Evolutionary conservation across 2,888 invertebrate species (phyloP).

Genomic region (Muscina levida): DNA sequence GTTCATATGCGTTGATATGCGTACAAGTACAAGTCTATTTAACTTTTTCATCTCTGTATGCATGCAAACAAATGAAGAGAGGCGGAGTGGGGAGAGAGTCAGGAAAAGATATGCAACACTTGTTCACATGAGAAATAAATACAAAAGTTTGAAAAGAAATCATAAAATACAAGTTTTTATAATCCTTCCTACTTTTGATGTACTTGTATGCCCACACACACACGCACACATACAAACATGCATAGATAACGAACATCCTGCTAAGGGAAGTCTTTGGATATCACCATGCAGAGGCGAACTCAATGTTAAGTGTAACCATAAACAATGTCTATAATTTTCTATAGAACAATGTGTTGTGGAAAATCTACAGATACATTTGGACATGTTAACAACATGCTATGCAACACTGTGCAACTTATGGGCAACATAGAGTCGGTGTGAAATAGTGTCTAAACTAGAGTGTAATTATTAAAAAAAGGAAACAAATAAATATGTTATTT

Average conservation of each 20-base stretch:
- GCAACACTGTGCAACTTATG: too few species aligned
- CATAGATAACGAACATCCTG: conserved; percentile 7
- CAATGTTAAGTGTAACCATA: conserved; percentile 60
- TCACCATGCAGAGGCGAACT: conserved; percentile 26
- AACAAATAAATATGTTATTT: too few species aligned
- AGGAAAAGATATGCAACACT: not conserved
- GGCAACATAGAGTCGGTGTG: too few species aligned
- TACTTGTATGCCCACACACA: not conserved
- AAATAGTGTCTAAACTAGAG: too few species aligned
- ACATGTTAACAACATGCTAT: not conserved
- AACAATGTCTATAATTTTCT: conserved; percentile 57
- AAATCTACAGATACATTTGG: too few species aligned
- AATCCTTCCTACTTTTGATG: conserved; percentile 57
- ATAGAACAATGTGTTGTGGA: conserved; percentile 26
- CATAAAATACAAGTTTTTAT: conserved; percentile 63
- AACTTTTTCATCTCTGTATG: conserved; percentile 40
- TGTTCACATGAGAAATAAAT: conserved; percentile 25
- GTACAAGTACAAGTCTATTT: not conserved
- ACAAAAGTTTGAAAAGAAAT: conserved; percentile 44
- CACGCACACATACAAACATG: not conserved
- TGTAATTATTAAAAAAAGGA: too few species aligned
- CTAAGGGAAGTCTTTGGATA: conserved; percentile 22
- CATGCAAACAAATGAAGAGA: conserved; percentile 40
- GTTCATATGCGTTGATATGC: conserved; percentile 11
- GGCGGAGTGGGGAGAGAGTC: too few species aligned